Conservation (phyloP, 2,113 vertebrate genomes). For the Muscicapa adusta region DNA sequence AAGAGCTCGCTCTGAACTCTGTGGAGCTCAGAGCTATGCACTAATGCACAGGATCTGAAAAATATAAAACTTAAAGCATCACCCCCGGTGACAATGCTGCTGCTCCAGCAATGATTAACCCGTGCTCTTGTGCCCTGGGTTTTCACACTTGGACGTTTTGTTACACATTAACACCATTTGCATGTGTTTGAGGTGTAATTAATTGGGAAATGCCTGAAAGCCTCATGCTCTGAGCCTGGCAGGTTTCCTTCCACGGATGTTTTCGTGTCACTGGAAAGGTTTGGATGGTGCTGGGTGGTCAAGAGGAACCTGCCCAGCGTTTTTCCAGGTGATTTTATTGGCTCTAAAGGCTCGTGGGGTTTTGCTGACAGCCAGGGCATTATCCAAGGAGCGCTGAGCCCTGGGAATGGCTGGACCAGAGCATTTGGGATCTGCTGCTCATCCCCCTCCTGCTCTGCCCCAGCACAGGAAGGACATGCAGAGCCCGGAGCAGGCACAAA, state of each 20-base stretch:
- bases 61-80: too few relatives aligned
- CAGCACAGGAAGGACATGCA: not conserved
- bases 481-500: not conserved
- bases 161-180: not conserved
- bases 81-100: not conserved
- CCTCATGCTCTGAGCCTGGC: not conserved
- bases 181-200: not conserved
- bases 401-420: rapidly evolving
- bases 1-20: too few relatives aligned
- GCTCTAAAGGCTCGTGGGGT: rapidly evolving
- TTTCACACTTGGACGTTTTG: not conserved
- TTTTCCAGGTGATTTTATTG: not conserved
- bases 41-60: not conserved
- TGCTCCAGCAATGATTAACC: not conserved
- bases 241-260: rapidly evolving
- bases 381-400: rapidly evolving
- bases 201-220: not conserved
- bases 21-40: not conserved
- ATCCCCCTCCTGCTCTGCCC: not conserved
- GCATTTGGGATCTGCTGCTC: not conserved
- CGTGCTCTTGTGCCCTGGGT: not conserved
- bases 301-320: not conserved
- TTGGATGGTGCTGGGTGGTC: not conserved
- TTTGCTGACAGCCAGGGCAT: not conserved
- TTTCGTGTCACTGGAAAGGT: not conserved